Conservation (phyloP, 35 echinoderm and acorn worm genomes). For the Chiridota heheva region DNA sequence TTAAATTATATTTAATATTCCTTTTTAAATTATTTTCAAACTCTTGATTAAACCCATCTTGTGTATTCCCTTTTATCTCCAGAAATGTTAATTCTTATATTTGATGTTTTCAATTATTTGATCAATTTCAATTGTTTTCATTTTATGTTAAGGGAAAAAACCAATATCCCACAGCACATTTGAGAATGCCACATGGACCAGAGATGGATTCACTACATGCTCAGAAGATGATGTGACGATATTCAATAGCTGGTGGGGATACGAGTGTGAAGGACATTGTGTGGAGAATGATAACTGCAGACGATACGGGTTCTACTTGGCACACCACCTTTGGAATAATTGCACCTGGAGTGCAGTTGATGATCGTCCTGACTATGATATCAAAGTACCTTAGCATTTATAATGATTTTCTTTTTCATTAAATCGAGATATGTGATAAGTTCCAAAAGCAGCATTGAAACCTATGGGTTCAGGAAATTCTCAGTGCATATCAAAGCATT, state of each 20-base stretch:
- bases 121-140: background rate
- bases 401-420: background rate
- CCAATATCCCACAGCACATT: slow-evolving; percentile 28
- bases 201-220: slow-evolving; percentile 87
- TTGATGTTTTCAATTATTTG: background rate
- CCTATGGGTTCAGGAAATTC: too few relatives aligned
- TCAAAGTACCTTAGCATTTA: slow-evolving; percentile 71
- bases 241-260: slow-evolving; percentile 70
- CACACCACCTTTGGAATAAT: slow-evolving; percentile 91
- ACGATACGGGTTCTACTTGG: slow-evolving; percentile 66
- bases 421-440: background rate
- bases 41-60: background rate
- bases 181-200: slow-evolving; percentile 65
- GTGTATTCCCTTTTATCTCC: background rate
- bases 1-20: background rate
- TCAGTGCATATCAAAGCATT: too few relatives aligned
- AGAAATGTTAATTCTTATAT: background rate
- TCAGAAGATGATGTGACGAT: slow-evolving; percentile 43
- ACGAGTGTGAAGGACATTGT: slow-evolving; percentile 57
- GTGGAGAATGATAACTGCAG: slow-evolving; percentile 75
- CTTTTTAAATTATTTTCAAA: background rate
- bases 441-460: too few relatives aligned
- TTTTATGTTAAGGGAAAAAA: slow-evolving; percentile 48
- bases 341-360: slow-evolving; percentile 63
- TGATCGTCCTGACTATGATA: slow-evolving; percentile 64